These are phyloP conservation scores for Dynastes tityus DNA, from an alignment of 2,888 invertebrate species.

Conservation along the genomic window DNA sequence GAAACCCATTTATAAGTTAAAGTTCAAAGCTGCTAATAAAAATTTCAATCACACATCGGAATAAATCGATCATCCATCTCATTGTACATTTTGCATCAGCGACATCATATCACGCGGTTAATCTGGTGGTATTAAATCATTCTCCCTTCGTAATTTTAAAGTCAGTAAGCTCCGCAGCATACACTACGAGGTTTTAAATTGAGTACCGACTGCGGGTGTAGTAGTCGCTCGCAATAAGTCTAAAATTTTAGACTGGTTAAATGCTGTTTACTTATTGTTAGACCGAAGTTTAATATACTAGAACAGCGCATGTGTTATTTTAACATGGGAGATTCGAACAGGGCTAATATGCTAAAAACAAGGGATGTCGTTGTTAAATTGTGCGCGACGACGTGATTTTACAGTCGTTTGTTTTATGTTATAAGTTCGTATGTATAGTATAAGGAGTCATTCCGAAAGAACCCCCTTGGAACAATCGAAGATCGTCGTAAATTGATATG, in stretches of 20 bases:
- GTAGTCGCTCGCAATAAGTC: background rate
- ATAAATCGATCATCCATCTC: no score
- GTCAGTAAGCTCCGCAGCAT: conserved; percentile 40
- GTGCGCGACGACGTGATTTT: conserved; percentile 56
- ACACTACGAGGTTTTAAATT: conserved; percentile 43
- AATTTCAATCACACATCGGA: no score
- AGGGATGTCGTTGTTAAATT: conserved; percentile 51
- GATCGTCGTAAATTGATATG: no score
- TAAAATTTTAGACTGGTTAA: conserved; percentile 26
- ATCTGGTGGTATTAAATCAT: conserved; percentile 18
- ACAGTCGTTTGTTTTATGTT: conserved; percentile 56
- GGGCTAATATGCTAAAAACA: conserved; percentile 54
- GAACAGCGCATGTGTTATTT: background rate
- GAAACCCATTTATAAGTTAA: no score
- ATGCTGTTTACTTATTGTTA: conserved; percentile 4
- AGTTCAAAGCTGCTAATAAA: no score
- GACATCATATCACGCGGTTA: conserved; percentile 6
- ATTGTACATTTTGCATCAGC: background rate
- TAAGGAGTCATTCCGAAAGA: conserved; percentile 1
- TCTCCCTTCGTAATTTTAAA: conserved; percentile 39
- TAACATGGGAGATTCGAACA: conserved; percentile 10
- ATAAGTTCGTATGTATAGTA: background rate
- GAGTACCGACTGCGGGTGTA: background rate
- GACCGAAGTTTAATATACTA: conserved; percentile 18
- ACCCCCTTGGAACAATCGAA: background rate